These are phyloP conservation scores for Thymelicus sylvestris DNA, from an alignment of 2,888 invertebrate species.

Conservation along the genomic window DNA sequence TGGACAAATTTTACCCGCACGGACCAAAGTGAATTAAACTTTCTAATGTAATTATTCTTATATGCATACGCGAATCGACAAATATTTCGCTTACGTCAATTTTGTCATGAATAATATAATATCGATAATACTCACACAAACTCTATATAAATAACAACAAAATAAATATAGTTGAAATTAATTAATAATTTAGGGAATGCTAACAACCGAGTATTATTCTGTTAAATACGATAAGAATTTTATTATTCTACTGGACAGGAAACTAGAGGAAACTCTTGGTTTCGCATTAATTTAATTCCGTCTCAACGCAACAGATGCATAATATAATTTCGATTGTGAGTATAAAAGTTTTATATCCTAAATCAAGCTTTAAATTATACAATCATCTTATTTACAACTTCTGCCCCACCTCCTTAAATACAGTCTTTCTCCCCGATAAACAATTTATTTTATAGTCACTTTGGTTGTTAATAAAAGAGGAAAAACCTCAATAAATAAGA, in stretches of 20 bases:
- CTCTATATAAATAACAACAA: conserved; percentile 3
- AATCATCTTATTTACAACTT: conserved; percentile 26
- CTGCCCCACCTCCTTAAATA: conserved; percentile 23
- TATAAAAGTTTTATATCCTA: conserved; percentile 27
- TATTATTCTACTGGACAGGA: conserved; percentile 24
- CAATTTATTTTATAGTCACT: conserved; percentile 26
- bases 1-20: neutral
- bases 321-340: conserved; percentile 22
- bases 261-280: neutral
- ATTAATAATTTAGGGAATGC: conserved; percentile 16
- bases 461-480: conserved; percentile 30
- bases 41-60: neutral
- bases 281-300: conserved; percentile 4
- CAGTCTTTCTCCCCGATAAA: conserved; percentile 33
- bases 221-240: conserved; percentile 1
- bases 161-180: conserved; percentile 1
- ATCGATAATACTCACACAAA: conserved; percentile 1
- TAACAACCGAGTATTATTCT: conserved; percentile 27
- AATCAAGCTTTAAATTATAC: conserved; percentile 13
- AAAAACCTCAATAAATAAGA: conserved; percentile 36
- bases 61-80: neutral
- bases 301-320: conserved; percentile 15
- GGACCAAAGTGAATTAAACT: conserved; percentile 7
- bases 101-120: neutral
- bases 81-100: neutral